These are phyloP conservation scores for Drosophila hamatofila DNA, from an alignment of 2,888 invertebrate genomes.

Conservation along the genomic window DNA sequence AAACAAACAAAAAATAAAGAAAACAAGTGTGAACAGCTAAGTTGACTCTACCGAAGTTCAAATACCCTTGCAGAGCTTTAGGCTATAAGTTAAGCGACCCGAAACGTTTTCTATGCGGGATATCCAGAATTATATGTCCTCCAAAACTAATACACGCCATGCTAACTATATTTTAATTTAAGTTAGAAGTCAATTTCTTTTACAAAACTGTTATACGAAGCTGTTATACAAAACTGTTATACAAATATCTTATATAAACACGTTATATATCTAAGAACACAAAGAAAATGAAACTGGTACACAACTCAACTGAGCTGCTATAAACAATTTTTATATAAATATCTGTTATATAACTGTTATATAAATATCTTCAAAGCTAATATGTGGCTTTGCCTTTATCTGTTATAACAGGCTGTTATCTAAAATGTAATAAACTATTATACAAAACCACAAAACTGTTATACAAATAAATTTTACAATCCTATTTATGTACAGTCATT, in stretches of 20 bases:
- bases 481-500: no score
- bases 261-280: no score
- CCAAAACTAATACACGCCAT: no score
- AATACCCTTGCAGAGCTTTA: background rate
- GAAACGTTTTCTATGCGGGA: background rate
- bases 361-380: no score
- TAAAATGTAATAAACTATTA: no score
- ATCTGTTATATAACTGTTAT: background rate
- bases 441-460: no score
- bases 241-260: no score
- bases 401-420: no score
- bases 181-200: background rate
- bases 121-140: no score
- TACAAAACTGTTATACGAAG: background rate
- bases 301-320: background rate
- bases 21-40: constrained; percentile 16
- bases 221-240: background rate
- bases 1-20: constrained; percentile 20
- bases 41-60: background rate
- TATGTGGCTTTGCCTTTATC: no score
- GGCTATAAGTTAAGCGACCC: no score
- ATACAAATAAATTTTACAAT: no score
- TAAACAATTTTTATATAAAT: background rate
- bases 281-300: background rate
- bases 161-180: background rate